Base-by-base conservation (phyloP, 2,113 vertebrate genomes). In the Indri indri region DNA sequence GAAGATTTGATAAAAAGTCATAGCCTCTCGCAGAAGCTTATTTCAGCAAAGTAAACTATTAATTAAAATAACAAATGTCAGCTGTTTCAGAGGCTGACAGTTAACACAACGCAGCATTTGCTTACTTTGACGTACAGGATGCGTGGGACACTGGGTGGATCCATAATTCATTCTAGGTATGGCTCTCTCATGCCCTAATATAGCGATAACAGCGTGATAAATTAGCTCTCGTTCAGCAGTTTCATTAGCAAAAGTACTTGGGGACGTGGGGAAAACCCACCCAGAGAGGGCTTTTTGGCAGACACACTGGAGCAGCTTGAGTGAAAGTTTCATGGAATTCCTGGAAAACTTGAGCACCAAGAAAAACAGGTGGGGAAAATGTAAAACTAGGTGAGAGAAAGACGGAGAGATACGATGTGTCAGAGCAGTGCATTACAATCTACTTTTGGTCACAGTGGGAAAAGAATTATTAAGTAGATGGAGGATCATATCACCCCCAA, bases 51-150 rank as follows among this genome's bases (percentile, higher is more conserved):
- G 98, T 98, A 98, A 99, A 99, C 98, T 98, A 99, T 99, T 99
- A 99, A 99, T 99, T 99, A 99, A 98, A 99, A 99, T 99, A 99
- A 99, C 98, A 98, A 99, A 99, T 98, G 98, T 99, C 99, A 99
- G 99, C 99, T 98, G 94, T 98, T 99, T 99, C 90, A 52, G 97
- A 98, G 96, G 97, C 98, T 99, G 99, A 99, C 99, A 99, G 98
- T 97, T 98, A 99, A 98, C 98, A 98, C 97, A 97, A 97, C 66
- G 71, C 98, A 98, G 98, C 98, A 99, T 98, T 99, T 98, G 97
- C 98, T 98, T 99, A 98, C 98, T 95, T 95, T 98, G 98, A 98
- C 79, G 83, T 97, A 95, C 98, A 97, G 97, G 98, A 97, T 98
- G 91, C 97, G 92, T 91, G 97, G 98, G 98, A 98, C 96, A 86